phyloP scores from a whole-genome alignment of 2,888 invertebrate species.

The Epinotia demarniana region DNA sequence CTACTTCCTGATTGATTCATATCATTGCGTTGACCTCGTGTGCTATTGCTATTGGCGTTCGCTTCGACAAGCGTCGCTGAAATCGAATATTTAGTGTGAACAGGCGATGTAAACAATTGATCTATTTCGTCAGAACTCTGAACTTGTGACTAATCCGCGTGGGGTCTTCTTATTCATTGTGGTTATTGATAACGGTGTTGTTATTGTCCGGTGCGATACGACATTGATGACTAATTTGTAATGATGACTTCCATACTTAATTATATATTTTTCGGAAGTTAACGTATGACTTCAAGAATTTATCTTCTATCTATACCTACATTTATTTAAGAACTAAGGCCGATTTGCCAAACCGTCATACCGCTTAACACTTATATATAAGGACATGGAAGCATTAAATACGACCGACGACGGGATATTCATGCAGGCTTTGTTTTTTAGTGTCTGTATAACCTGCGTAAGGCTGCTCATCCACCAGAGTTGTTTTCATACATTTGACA shows the following conservation, averaged over 20 bases:
- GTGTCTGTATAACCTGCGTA: too few species aligned
- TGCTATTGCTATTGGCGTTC: slow-evolving; percentile 1
- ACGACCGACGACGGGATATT: too few species aligned
- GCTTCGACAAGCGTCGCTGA: slow-evolving; percentile 1
- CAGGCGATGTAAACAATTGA: slow-evolving; percentile 17
- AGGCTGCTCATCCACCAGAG: too few species aligned
- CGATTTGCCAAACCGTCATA: too few species aligned
- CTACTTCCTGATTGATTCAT: slow-evolving; percentile 37
- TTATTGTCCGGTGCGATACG: slow-evolving; percentile 6
- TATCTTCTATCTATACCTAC: background rate
- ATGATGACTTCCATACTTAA: background rate
- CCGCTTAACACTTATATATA: too few species aligned
- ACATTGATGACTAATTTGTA: slow-evolving; percentile 23
- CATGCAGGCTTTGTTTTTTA: too few species aligned
- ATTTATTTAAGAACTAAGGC: too few species aligned
- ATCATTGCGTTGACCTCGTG: slow-evolving; percentile 33
- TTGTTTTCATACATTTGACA: too few species aligned
- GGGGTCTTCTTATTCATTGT: slow-evolving; percentile 20
- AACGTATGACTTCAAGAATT: background rate
- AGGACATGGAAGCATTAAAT: too few species aligned
- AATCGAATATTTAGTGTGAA: slow-evolving; percentile 12
- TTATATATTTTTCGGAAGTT: background rate
- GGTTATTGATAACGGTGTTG: slow-evolving; percentile 13
- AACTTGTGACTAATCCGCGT: slow-evolving; percentile 13
- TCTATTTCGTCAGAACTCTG: slow-evolving; percentile 9